Base-by-base conservation (phyloP, 2,888 invertebrate species). In the Nemapogon koenigi region DNA sequence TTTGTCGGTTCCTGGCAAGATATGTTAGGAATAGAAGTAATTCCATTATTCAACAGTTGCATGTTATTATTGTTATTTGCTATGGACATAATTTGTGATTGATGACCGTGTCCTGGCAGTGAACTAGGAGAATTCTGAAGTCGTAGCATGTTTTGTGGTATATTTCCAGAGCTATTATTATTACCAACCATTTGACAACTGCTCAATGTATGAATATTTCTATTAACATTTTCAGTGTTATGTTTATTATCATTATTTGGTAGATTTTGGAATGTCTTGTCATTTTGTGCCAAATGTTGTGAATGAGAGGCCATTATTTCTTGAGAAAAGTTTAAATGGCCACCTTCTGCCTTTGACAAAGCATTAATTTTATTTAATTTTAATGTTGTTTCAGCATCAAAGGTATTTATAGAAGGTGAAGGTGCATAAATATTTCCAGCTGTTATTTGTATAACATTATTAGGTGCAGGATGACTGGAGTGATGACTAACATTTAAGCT, bases 241-340 rank as follows among this genome's bases (percentile, higher is more conserved):
- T 70, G 70, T 47, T 71, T 75, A 41, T 58, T 65, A n/a, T 76
- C 76, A 43, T 51, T 59, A 37, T 55, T 54, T 19, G 70, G 71
- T 56, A 76, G 65, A 40, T 70, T 75, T 46, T 75, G 79, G 51
- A 76, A 76, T 42, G 53, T 56, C 50, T 76, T 78, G 17, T 78
- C 78, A 47, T 62, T 73, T 44, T 73, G 73, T 6, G 59, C 55
- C 48, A 72, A 68, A 44, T 72, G 73, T 47, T 78, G 78, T 2
- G 73, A 62, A 56, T 78, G 76, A 2, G 78, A 69, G 26, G 73
- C 64, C 70, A 76, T 75, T 40, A 76, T 73, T 55, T 78, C 78
- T 51, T 70, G 76, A 0, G 73, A 72, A 40, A 78, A 78, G 46
- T 76, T 78, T 44, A 78, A 52, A 47, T 75, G 75, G 0, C 78